A percentile compares a stretch with the other conserved stretches of the same genome.
phyloP scores from a whole-genome alignment of 2,888 invertebrate genomes.

The Eilema griseolum region DNA sequence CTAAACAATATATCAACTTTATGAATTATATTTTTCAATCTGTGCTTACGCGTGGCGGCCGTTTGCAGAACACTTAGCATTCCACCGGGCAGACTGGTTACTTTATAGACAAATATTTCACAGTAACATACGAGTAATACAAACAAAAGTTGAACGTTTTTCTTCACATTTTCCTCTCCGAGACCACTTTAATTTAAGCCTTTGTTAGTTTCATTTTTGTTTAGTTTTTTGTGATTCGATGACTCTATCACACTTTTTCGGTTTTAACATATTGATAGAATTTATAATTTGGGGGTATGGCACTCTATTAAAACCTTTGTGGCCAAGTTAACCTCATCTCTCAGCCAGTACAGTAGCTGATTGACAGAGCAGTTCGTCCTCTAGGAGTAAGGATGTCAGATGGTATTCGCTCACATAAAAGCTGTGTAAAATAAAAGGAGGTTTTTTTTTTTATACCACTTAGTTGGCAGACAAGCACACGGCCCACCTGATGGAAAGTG shows the following conservation, averaged over 20 bases:
- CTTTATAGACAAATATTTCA: conserved; percentile 76
- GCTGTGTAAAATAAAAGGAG: too few relatives aligned
- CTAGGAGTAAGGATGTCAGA: not conserved
- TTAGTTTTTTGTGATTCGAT: not conserved
- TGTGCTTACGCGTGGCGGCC: conserved; percentile 56
- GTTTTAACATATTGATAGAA: too few relatives aligned
- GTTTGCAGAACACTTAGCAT: conserved; percentile 71
- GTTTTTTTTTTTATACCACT: too few relatives aligned
- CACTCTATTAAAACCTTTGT: not conserved
- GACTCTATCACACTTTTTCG: not conserved
- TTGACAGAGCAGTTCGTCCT: not conserved
- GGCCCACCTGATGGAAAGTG: too few relatives aligned
- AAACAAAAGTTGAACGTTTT: conserved; percentile 62
- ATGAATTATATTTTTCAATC: conserved; percentile 59
- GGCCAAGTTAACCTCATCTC: not conserved
- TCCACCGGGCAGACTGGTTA: conserved; percentile 64
- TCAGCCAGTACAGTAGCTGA: not conserved
- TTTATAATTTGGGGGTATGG: not conserved
- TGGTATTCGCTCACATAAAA: not conserved
- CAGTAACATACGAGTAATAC: conserved; percentile 63
- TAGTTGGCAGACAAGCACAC: too few relatives aligned
- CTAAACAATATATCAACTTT: conserved; percentile 42
- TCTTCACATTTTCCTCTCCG: conserved; percentile 56
- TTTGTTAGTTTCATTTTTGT: not conserved
- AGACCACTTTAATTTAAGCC: conserved; percentile 49